phyloP scores from a whole-genome alignment of 2,888 invertebrate species.

The Dolomedes plantarius region DNA sequence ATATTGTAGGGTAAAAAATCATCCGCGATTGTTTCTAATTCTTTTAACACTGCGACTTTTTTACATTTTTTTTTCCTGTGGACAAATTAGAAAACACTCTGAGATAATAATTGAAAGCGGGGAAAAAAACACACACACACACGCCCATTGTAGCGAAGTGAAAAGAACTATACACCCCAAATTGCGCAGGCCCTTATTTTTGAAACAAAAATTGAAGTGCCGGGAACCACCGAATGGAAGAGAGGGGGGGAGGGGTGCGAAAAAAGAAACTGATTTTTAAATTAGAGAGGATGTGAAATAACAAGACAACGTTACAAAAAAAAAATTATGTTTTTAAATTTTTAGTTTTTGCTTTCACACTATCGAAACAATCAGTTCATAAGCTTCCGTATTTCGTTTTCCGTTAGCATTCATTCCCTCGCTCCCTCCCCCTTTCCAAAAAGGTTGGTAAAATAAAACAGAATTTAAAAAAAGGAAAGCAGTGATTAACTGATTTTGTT shows the following conservation, averaged over 20 bases:
- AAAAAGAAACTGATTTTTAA: constrained; percentile 19
- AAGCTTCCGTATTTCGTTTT: constrained; percentile 36
- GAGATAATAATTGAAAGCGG: constrained; percentile 39
- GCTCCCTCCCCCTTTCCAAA: neutral
- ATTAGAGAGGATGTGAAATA: constrained; percentile 12
- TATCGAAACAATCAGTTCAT: constrained; percentile 63
- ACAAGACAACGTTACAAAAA: neutral
- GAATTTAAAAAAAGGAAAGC: constrained; percentile 33
- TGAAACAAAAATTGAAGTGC: constrained; percentile 64
- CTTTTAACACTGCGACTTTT: neutral
- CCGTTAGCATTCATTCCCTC: neutral
- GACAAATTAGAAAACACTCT: constrained; percentile 61
- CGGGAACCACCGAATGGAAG: no score
- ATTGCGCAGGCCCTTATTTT: constrained; percentile 50
- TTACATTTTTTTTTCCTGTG: neutral
- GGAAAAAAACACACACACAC: constrained; percentile 4
- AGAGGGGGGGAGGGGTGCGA: neutral
- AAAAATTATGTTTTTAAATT: constrained; percentile 7
- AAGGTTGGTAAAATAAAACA: constrained; percentile 27
- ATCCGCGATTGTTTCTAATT: constrained; percentile 8
- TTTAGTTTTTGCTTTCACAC: constrained; percentile 12
- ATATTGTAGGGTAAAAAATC: neutral
- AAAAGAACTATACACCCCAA: constrained; percentile 60
- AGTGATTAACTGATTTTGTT: constrained; percentile 51
- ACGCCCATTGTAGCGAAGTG: constrained; percentile 31